Evolutionary conservation across 2,113 vertebrate genomes (phyloP).

Genomic region (Acrocephalus arundinaceus): DNA sequence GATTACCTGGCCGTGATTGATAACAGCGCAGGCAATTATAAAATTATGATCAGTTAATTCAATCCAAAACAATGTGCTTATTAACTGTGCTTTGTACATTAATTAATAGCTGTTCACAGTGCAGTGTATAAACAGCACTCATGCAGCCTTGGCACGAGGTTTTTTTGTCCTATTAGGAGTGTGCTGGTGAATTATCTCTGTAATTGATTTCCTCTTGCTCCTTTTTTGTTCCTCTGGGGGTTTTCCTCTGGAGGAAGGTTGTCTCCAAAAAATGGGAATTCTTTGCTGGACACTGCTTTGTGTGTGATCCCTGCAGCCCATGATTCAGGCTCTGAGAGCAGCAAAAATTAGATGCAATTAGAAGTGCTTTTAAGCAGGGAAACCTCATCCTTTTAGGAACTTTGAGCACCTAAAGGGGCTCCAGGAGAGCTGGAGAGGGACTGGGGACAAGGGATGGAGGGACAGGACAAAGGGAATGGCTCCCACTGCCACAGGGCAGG

Average conservation of each 20-base stretch:
- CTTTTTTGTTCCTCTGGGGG: background rate
- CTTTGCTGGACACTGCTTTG: background rate
- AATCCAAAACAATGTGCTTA: slow-evolving; percentile 69
- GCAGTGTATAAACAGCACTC: background rate
- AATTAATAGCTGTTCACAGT: slow-evolving; percentile 47
- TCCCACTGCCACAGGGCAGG: background rate
- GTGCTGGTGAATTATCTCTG: background rate
- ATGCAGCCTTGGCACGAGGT: background rate
- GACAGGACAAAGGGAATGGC: background rate
- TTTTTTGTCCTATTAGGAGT: background rate
- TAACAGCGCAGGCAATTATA: slow-evolving; percentile 63
- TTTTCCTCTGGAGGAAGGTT: background rate
- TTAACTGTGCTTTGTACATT: slow-evolving; percentile 62
- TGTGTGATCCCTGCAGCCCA: background rate
- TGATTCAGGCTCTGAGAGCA: background rate
- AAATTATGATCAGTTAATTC: slow-evolving; percentile 68
- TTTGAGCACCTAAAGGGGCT: background rate
- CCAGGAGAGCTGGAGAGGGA: background rate
- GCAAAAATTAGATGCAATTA: accelerated
- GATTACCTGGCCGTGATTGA: slow-evolving; percentile 69
- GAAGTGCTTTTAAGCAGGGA: background rate
- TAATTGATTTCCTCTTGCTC: slow-evolving; percentile 19
- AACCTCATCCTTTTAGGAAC: background rate
- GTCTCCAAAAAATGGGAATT: background rate
- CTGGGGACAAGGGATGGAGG: background rate